Evolutionary conservation across 2,888 invertebrate genomes (phyloP).

Genomic region (Luperina testacea): DNA sequence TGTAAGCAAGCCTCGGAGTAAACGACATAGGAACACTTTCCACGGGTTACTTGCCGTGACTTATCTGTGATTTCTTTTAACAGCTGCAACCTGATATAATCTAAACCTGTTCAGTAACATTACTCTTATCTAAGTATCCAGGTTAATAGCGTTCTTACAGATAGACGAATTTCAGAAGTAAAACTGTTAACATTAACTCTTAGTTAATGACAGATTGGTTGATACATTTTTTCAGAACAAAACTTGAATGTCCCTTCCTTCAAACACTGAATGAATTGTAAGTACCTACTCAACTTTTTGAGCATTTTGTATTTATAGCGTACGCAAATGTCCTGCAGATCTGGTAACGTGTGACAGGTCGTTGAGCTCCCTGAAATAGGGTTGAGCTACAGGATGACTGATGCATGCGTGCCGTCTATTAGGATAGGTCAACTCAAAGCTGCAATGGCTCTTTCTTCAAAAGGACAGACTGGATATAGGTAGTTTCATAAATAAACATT

Average conservation of each 20-base stretch:
- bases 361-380: too few relatives aligned
- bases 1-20: constrained; percentile 13
- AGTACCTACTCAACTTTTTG: background rate
- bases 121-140: background rate
- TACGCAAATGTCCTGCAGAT: too few relatives aligned
- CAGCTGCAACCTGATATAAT: constrained; percentile 11
- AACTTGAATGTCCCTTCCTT: background rate
- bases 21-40: constrained; percentile 48
- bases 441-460: too few relatives aligned
- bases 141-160: background rate
- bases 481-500: too few relatives aligned
- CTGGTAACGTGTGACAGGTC: too few relatives aligned
- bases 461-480: too few relatives aligned
- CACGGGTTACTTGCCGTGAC: constrained; percentile 17
- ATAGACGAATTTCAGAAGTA: background rate
- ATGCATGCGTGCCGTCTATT: too few relatives aligned
- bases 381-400: too few relatives aligned
- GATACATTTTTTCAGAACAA: background rate
- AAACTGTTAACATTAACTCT: too few relatives aligned
- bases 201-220: background rate
- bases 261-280: background rate
- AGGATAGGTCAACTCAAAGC: too few relatives aligned
- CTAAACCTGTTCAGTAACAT: constrained; percentile 15
- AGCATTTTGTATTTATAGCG: too few relatives aligned
- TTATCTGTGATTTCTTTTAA: constrained; percentile 41